phyloP scores from a whole-genome alignment of 1,140 invertebrate species.

The Bombus pascuorum region DNA sequence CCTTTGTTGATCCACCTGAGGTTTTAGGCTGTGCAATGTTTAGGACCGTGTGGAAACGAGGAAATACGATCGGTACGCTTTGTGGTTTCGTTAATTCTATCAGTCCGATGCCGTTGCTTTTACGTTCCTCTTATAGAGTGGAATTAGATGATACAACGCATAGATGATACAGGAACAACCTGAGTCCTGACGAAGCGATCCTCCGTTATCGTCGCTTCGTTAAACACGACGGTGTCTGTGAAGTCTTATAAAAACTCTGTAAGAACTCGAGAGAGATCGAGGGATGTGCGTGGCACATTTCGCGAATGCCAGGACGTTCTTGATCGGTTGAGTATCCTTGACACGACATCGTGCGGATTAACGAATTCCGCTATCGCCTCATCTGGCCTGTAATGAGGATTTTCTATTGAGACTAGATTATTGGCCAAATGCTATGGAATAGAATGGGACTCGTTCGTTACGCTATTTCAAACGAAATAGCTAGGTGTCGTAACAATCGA shows the following conservation, averaged over 20 bases:
- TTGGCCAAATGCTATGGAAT: background rate
- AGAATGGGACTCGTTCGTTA: background rate
- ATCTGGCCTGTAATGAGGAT: conserved; percentile 21
- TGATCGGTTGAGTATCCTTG: conserved; percentile 10
- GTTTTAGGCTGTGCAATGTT: background rate
- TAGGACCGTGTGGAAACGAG: background rate
- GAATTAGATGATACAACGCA: background rate
- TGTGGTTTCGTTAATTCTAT: background rate
- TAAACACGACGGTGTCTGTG: background rate
- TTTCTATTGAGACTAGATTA: background rate
- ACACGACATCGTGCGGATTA: conserved; percentile 43
- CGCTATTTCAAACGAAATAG: background rate
- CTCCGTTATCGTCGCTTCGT: conserved; percentile 43
- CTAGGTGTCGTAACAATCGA: background rate
- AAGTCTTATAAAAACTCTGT: conserved; percentile 8
- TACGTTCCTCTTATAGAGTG: background rate
- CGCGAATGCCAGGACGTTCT: conserved; percentile 8
- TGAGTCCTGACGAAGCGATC: background rate
- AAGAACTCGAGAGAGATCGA: background rate
- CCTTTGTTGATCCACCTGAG: too few species aligned
- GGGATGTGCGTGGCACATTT: conserved; percentile 18
- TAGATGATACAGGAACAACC: background rate
- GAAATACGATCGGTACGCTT: background rate
- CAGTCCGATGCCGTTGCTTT: conserved; percentile 12
- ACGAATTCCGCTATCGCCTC: conserved; percentile 40